phyloP scores from a whole-genome alignment of 2,888 invertebrate genomes.

The Coecobrya sp. region DNA sequence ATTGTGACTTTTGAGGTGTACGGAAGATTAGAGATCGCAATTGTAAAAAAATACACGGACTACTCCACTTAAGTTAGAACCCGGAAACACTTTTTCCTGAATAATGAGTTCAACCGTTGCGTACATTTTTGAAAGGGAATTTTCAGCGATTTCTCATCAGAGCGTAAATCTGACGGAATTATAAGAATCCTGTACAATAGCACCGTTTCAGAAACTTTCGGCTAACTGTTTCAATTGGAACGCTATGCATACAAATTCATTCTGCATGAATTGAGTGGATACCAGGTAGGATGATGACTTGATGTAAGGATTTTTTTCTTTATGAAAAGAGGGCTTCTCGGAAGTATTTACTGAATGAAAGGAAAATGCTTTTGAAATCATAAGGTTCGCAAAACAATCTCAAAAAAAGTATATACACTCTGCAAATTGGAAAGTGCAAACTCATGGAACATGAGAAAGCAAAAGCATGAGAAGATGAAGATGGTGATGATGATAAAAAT shows the following conservation, averaged over 20 bases:
- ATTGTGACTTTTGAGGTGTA: background rate
- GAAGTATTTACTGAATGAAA: conserved; percentile 54
- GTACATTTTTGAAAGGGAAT: conserved; percentile 45
- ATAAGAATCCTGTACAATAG: background rate
- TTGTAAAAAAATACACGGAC: background rate
- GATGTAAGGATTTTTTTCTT: conserved; percentile 67
- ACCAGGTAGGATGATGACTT: conserved; percentile 23
- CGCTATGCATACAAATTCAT: conserved; percentile 1
- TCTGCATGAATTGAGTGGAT: conserved; percentile 53
- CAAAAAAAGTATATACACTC: background rate
- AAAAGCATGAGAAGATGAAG: conserved; percentile 36
- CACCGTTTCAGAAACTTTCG: conserved; percentile 26
- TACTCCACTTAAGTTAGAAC: background rate
- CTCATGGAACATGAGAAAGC: conserved; percentile 51
- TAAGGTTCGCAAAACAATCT: conserved; percentile 9
- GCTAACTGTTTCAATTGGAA: conserved; percentile 19
- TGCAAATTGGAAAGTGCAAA: conserved; percentile 6
- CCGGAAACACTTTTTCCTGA: background rate
- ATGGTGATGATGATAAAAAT: conserved; percentile 33
- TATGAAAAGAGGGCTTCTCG: conserved; percentile 56
- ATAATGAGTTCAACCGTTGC: background rate
- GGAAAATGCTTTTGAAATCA: conserved; percentile 13
- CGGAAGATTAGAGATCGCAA: background rate
- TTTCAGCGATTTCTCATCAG: background rate
- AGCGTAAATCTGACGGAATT: background rate